Conservation (phyloP, 2,888 invertebrate genomes). For the Dicycla oo region DNA sequence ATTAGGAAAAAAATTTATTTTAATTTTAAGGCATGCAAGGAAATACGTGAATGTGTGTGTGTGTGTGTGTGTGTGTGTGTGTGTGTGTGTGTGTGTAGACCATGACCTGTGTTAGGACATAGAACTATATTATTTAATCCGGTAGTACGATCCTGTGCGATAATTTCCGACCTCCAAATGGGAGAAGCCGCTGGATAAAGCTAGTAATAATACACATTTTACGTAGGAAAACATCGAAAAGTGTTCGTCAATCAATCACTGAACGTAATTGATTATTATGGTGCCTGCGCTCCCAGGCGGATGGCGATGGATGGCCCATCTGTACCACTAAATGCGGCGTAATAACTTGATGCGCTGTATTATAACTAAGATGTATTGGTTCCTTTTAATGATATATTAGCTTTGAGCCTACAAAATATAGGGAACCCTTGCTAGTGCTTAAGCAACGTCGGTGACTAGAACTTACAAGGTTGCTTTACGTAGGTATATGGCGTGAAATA, state of each 20-base stretch:
- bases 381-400: conserved; percentile 5
- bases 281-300: conserved; percentile 21
- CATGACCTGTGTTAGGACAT: not conserved
- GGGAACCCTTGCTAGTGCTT: too few species aligned
- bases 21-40: too few species aligned
- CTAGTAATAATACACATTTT: not conserved
- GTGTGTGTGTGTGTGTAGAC: too few species aligned
- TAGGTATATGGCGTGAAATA: not conserved
- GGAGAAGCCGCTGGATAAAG: too few species aligned
- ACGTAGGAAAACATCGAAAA: conserved; percentile 19
- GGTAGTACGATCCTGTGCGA: too few species aligned
- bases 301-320: conserved; percentile 37
- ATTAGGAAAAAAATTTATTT: too few species aligned
- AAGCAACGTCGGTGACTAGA: not conserved
- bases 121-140: not conserved
- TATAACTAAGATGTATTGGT: conserved; percentile 11
- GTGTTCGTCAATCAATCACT: conserved; percentile 55
- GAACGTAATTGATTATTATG: conserved; percentile 48
- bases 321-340: conserved; percentile 52
- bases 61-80: too few species aligned
- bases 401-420: not conserved
- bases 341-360: conserved; percentile 32
- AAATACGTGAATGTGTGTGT: too few species aligned
- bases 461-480: not conserved
- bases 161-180: not conserved